phyloP scores from a whole-genome alignment of 2,797 vertebrate species.

The Nannoperca australis region DNA sequence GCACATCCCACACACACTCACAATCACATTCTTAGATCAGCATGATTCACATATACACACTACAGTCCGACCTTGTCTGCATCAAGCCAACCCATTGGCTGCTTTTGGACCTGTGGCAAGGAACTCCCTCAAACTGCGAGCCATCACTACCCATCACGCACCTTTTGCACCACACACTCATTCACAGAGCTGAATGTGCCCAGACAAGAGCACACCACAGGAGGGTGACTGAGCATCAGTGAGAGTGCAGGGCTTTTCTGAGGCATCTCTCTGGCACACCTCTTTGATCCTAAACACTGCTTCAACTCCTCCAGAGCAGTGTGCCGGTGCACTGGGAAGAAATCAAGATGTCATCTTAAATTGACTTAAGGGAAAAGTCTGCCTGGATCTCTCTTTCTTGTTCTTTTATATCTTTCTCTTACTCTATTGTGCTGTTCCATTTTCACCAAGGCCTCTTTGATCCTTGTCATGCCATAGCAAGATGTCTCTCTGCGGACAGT shows the following conservation, averaged over 20 bases:
- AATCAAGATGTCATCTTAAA: slow-evolving; percentile 88
- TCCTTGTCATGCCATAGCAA: slow-evolving; percentile 68
- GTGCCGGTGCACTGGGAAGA: slow-evolving; percentile 73
- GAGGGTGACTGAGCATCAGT: slow-evolving; percentile 72
- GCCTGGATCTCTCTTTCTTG: slow-evolving; percentile 75
- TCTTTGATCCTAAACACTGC: slow-evolving; percentile 85
- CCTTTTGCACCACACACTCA: slow-evolving; percentile 38
- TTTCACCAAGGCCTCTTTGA: slow-evolving; percentile 79
- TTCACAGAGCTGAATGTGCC: slow-evolving; percentile 43
- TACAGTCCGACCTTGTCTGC: slow-evolving; percentile 21
- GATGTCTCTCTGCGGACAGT: slow-evolving; percentile 70
- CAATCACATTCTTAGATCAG: slow-evolving; percentile 1
- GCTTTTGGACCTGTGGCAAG: slow-evolving; percentile 39
- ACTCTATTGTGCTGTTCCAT: slow-evolving; percentile 71
- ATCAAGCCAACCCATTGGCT: slow-evolving; percentile 20
- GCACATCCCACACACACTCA: slow-evolving; percentile 8
- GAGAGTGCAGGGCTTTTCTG: slow-evolving; percentile 67
- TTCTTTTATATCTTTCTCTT: slow-evolving; percentile 72
- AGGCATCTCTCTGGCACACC: slow-evolving; percentile 69
- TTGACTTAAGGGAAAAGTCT: slow-evolving; percentile 81
- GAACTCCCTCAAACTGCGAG: slow-evolving; percentile 28
- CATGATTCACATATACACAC: slow-evolving; percentile 21
- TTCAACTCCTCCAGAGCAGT: slow-evolving; percentile 78
- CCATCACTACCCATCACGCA: slow-evolving; percentile 27
- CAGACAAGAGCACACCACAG: slow-evolving; percentile 66